Evolutionary conservation across 2,888 invertebrate species (phyloP).

Genomic region (Capitulum mitella): DNA sequence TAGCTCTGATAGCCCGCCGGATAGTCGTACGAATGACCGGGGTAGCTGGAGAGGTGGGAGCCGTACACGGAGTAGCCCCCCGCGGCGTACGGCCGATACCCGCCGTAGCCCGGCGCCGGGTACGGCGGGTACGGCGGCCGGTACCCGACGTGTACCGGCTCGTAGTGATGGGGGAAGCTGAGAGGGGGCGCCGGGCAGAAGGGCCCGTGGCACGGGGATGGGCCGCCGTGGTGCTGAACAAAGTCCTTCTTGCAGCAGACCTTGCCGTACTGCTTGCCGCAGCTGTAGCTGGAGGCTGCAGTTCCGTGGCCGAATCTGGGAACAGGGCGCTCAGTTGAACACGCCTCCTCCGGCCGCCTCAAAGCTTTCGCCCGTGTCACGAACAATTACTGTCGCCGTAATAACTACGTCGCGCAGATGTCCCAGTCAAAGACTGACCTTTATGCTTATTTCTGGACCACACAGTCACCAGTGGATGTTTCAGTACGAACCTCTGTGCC

Average conservation of each 20-base stretch:
- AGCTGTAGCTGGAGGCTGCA: background rate
- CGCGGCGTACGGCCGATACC: background rate
- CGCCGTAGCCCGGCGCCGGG: background rate
- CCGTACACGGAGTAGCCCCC: background rate
- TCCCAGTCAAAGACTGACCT: no score
- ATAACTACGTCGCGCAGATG: no score
- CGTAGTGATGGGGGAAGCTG: background rate
- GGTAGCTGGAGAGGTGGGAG: background rate
- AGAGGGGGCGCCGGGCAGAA: background rate
- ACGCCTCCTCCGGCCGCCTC: background rate
- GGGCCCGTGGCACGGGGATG: background rate
- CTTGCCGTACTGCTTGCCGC: background rate
- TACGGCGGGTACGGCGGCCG: background rate
- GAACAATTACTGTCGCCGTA: no score
- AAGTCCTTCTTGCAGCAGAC: background rate
- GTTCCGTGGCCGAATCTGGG: background rate
- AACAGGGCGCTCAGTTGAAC: background rate
- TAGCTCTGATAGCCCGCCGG: no score
- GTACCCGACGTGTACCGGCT: no score
- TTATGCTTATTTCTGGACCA: no score
- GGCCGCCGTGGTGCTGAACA: background rate
- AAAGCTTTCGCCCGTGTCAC: no score
- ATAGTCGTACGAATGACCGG: background rate
- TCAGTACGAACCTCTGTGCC: no score
- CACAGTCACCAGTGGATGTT: no score